A percentile compares a stretch with the other conserved stretches of the same genome.
Conservation (phyloP, 2,888 invertebrate genomes). For the Oxystoma pomonae region DNA sequence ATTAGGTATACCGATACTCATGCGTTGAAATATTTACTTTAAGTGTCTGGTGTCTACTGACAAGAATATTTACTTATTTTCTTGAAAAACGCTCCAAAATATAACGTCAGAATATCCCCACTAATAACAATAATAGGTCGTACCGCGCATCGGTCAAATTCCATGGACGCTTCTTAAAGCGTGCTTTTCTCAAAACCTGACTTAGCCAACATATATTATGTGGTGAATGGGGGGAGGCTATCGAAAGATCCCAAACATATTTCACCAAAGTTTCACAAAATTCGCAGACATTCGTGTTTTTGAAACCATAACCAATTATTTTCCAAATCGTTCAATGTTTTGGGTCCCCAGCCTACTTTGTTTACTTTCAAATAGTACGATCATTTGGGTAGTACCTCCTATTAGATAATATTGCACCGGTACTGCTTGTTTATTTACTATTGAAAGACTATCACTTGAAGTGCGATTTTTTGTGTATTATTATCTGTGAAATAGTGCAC, state of each 20-base stretch:
- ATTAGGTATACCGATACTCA: too few relatives aligned
- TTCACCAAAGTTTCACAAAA: conserved; percentile 14
- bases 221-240: conserved; percentile 10
- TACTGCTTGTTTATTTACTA: not conserved
- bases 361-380: not conserved
- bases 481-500: not conserved
- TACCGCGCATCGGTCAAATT: not conserved
- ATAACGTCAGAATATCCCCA: too few relatives aligned
- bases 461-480: not conserved
- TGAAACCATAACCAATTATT: conserved; percentile 6
- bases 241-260: conserved; percentile 16
- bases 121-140: too few relatives aligned
- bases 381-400: not conserved
- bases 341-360: conserved; percentile 1
- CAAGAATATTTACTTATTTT: too few relatives aligned
- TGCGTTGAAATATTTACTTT: too few relatives aligned
- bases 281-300: conserved; percentile 5
- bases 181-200: not conserved
- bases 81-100: too few relatives aligned
- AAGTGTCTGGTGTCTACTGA: too few relatives aligned
- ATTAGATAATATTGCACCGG: not conserved
- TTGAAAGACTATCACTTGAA: not conserved
- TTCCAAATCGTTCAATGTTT: conserved; percentile 12
- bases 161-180: not conserved
- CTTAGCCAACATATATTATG: not conserved